phyloP scores from a whole-genome alignment of 2,797 vertebrate genomes.

The Pantherophis alleghaniensis region DNA sequence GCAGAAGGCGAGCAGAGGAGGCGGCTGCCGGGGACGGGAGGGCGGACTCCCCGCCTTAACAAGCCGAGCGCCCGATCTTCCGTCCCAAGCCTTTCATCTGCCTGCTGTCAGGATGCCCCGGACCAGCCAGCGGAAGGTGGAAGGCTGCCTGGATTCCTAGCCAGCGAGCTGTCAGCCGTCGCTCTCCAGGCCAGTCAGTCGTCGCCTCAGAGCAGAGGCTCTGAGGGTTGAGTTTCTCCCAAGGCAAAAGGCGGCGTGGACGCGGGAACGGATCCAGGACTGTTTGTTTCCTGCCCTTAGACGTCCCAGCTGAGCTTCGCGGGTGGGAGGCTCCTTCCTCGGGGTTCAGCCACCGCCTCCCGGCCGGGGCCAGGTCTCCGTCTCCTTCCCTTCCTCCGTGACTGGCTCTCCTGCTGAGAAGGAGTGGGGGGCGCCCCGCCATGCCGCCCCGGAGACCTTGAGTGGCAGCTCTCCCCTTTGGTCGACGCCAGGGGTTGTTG shows the following conservation, averaged over 20 bases:
- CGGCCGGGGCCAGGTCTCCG: not conserved
- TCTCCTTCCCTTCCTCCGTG: not conserved
- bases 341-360: constrained; percentile 6
- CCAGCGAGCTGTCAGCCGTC: constrained; percentile 41
- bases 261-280: constrained; percentile 33
- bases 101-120: not conserved
- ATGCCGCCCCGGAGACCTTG: not conserved
- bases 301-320: constrained; percentile 51
- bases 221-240: constrained; percentile 62
- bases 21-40: not conserved
- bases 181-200: constrained; percentile 49
- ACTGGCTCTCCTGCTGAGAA: not conserved
- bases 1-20: not conserved
- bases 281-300: constrained; percentile 16
- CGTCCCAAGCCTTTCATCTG: not conserved
- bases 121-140: constrained; percentile 9
- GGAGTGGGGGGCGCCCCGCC: not conserved
- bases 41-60: not conserved
- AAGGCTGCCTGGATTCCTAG: constrained; percentile 21
- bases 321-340: constrained; percentile 51
- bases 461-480: not conserved
- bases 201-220: constrained; percentile 53
- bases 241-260: constrained; percentile 52
- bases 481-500: too few species aligned
- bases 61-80: not conserved